phyloP scores from a whole-genome alignment of 2,888 invertebrate genomes.

The Pilophorus perplexus region DNA sequence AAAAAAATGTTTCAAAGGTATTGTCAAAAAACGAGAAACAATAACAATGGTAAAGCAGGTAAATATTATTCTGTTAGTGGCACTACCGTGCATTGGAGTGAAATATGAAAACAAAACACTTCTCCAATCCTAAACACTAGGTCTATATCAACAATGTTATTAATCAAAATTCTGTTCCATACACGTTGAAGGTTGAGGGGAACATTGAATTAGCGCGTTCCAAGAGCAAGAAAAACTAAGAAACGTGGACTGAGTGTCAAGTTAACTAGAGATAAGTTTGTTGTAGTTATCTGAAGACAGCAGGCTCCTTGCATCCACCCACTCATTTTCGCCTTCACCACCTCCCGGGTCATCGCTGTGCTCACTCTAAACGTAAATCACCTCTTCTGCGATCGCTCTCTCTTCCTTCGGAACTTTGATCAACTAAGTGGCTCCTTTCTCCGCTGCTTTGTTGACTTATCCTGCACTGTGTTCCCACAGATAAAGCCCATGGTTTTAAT shows the following conservation, averaged over 20 bases:
- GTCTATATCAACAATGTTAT: too few species aligned
- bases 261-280: slow-evolving; percentile 6
- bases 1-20: too few species aligned
- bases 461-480: slow-evolving; percentile 16
- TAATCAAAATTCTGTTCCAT: too few species aligned
- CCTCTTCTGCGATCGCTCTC: slow-evolving; percentile 12
- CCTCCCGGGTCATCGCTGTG: neutral
- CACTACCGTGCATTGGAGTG: too few species aligned
- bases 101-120: too few species aligned
- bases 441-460: slow-evolving; percentile 24
- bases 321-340: neutral
- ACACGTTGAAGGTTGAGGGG: too few species aligned
- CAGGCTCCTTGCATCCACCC: neutral
- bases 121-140: too few species aligned
- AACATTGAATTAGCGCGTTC: too few species aligned
- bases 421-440: slow-evolving; percentile 22
- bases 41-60: too few species aligned
- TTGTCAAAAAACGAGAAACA: too few species aligned
- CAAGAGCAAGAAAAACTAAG: too few species aligned
- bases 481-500: slow-evolving; percentile 22
- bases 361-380: neutral
- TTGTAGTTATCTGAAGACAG: slow-evolving; percentile 8
- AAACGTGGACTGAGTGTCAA: neutral
- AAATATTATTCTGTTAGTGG: too few species aligned
- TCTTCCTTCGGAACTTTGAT: slow-evolving; percentile 7